A percentile compares a stretch with the other conserved stretches of the same genome.
phyloP scores from a whole-genome alignment of 2,113 vertebrate species.

The Bubo bubo region DNA sequence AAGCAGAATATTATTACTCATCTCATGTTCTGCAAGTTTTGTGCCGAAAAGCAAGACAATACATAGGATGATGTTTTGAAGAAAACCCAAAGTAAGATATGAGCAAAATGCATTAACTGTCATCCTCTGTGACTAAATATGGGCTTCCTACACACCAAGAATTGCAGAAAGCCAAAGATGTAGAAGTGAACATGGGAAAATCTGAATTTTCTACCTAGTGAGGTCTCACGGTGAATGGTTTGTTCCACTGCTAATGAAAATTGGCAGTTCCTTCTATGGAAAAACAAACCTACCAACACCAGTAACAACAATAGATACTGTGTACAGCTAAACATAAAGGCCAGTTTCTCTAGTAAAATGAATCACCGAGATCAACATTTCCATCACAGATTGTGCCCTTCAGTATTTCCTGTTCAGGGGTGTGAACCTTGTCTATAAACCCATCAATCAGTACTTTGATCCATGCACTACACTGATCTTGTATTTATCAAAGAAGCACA shows the following conservation, averaged over 20 bases:
- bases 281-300: neutral
- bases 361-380: neutral
- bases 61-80: neutral
- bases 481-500: rapidly evolving
- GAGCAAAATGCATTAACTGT: neutral
- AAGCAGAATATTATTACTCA: neutral
- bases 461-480: neutral
- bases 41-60: neutral
- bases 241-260: neutral
- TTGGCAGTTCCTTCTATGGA: neutral
- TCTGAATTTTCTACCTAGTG: neutral
- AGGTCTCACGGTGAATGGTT: neutral
- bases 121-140: neutral
- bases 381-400: neutral
- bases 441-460: neutral
- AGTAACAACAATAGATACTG: neutral
- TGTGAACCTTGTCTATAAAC: neutral
- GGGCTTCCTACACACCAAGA: neutral
- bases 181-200: neutral
- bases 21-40: neutral
- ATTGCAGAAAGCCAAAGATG: neutral
- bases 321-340: neutral
- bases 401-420: neutral
- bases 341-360: neutral
- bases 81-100: neutral